phyloP scores from a whole-genome alignment of 2,888 invertebrate species.

The Ecdyonurus torrentis region DNA sequence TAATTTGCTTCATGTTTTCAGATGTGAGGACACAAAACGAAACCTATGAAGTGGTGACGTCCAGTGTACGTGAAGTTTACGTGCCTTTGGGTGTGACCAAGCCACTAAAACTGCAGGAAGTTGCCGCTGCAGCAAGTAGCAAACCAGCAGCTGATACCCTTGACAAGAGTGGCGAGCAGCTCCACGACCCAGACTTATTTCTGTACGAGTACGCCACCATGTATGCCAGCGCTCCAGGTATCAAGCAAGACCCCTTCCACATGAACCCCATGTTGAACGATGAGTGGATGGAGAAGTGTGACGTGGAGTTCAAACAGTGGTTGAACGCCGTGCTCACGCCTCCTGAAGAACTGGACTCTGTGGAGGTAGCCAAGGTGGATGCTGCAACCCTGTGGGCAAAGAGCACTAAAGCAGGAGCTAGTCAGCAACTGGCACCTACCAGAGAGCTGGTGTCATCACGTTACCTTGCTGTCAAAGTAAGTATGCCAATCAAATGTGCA shows the following conservation, averaged over 20 bases:
- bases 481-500: slow-evolving; percentile 6
- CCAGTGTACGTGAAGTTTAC: background rate
- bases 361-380: slow-evolving; percentile 43
- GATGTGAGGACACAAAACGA: background rate
- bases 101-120: background rate
- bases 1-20: too few relatives aligned
- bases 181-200: slow-evolving; percentile 18
- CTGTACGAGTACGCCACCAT: slow-evolving; percentile 27
- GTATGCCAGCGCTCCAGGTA: slow-evolving; percentile 34
- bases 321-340: slow-evolving; percentile 59
- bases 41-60: background rate
- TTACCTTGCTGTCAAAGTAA: slow-evolving; percentile 6
- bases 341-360: slow-evolving; percentile 47
- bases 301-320: slow-evolving; percentile 59
- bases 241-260: slow-evolving; percentile 45
- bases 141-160: background rate
- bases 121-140: background rate
- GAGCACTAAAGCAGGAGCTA: slow-evolving; percentile 24
- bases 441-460: slow-evolving; percentile 47
- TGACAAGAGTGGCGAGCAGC: background rate
- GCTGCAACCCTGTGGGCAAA: slow-evolving; percentile 59
- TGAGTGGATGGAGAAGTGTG: slow-evolving; percentile 48
- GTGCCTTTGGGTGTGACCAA: background rate
- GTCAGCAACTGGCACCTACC: slow-evolving; percentile 45
- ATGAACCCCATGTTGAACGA: slow-evolving; percentile 27